Conservation (phyloP, 2,113 vertebrate species). For the Oncorhynchus keta region DNA sequence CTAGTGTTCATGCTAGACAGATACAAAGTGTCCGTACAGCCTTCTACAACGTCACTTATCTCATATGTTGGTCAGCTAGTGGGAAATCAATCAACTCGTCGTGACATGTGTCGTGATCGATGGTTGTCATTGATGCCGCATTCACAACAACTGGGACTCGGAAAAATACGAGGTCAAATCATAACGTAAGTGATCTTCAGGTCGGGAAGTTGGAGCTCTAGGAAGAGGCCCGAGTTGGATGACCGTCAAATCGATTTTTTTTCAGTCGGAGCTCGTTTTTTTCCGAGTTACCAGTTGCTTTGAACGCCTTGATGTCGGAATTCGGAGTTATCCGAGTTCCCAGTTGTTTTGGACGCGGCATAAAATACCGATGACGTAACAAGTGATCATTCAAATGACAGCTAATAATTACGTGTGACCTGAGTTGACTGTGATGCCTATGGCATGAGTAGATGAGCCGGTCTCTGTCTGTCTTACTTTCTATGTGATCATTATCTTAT, state of each 20-base stretch:
- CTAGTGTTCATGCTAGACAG: slow-evolving; percentile 39
- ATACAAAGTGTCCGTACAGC: neutral
- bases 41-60: neutral
- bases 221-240: too few species aligned
- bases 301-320: too few species aligned
- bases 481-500: neutral
- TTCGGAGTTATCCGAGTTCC: too few species aligned
- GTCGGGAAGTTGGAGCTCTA: too few species aligned
- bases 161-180: too few species aligned
- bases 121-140: neutral
- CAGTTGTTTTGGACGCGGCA: too few species aligned
- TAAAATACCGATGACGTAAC: slow-evolving; percentile 1
- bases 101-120: neutral
- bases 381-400: neutral
- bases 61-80: neutral
- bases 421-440: too few species aligned
- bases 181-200: too few species aligned
- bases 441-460: too few species aligned
- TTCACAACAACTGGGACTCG: neutral
- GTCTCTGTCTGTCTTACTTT: neutral
- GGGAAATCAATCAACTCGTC: neutral
- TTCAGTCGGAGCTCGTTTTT: too few species aligned
- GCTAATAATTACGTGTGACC: neutral
- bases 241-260: too few species aligned
- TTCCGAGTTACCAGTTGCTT: too few species aligned